Conservation (phyloP, 2,888 invertebrate genomes). For the Polymixis lichenea region DNA sequence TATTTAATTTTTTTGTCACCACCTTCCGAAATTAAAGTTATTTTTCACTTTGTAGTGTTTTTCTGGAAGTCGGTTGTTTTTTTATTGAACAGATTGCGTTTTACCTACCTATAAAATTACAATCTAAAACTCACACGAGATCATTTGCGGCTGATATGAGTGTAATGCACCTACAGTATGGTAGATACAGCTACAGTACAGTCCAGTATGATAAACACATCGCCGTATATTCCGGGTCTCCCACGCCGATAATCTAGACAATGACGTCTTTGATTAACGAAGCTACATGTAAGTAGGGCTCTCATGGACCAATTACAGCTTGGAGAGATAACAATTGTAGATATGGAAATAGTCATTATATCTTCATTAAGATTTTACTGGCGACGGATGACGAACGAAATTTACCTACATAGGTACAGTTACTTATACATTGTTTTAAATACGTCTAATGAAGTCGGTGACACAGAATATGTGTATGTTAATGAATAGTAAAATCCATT, state of each 20-base stretch:
- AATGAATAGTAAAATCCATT: constrained; percentile 1
- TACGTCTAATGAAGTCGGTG: constrained; percentile 5
- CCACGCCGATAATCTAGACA: constrained; percentile 80
- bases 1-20: no score
- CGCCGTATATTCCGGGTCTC: constrained; percentile 77
- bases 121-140: constrained; percentile 7
- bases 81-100: no score
- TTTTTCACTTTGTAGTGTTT: no score
- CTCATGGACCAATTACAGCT: constrained; percentile 61
- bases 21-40: no score
- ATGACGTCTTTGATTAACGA: constrained; percentile 75
- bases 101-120: not conserved
- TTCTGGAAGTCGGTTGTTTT: no score
- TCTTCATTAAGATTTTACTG: constrained; percentile 45
- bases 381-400: constrained; percentile 29
- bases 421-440: not conserved
- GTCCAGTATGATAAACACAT: constrained; percentile 59
- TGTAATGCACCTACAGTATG: constrained; percentile 5
- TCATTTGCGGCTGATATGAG: constrained; percentile 10
- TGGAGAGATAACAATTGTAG: constrained; percentile 57
- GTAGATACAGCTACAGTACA: constrained; percentile 28
- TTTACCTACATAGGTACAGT: not conserved
- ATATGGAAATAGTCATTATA: constrained; percentile 53
- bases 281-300: constrained; percentile 62
- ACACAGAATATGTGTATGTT: constrained; percentile 13